These are phyloP conservation scores for Clupea harengus DNA, from an alignment of 2,113 vertebrate species.

Conservation along the genomic window DNA sequence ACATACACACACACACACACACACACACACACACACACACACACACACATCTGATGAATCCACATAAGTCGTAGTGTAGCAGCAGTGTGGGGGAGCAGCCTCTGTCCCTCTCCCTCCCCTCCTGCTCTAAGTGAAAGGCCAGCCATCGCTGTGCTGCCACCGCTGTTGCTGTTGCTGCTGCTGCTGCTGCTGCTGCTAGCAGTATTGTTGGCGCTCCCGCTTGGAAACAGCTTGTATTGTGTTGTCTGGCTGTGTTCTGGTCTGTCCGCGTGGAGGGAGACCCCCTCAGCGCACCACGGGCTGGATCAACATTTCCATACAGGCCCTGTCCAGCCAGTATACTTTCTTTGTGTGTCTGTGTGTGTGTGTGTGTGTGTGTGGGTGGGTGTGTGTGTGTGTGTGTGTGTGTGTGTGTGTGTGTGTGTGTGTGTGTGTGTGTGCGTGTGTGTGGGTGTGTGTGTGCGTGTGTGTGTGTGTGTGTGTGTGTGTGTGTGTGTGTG, in stretches of 20 bases:
- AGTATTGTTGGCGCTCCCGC: neutral
- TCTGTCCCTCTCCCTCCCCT: neutral
- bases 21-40: no score
- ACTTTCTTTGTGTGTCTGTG: neutral
- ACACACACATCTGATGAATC: neutral
- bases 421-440: neutral
- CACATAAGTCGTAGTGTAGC: neutral
- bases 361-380: no score
- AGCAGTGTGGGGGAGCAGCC: neutral
- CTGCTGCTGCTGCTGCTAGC: neutral
- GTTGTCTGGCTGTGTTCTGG: slow-evolving; percentile 1
- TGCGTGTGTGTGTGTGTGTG: neutral
- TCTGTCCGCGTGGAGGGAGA: neutral
- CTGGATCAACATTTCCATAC: slow-evolving; percentile 5
- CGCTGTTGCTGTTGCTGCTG: no score
- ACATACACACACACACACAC: neutral
- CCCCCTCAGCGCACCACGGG: slow-evolving; percentile 5
- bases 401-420: neutral
- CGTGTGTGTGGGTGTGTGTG: slow-evolving; percentile 8
- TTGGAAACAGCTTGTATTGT: neutral
- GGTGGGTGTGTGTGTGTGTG: no score
- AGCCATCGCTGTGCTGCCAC: neutral
- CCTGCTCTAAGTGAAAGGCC: neutral
- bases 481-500: neutral
- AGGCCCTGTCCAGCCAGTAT: neutral